Base-by-base conservation (phyloP, 1,140 invertebrate genomes). In the Protaetia brevitarsis region DNA sequence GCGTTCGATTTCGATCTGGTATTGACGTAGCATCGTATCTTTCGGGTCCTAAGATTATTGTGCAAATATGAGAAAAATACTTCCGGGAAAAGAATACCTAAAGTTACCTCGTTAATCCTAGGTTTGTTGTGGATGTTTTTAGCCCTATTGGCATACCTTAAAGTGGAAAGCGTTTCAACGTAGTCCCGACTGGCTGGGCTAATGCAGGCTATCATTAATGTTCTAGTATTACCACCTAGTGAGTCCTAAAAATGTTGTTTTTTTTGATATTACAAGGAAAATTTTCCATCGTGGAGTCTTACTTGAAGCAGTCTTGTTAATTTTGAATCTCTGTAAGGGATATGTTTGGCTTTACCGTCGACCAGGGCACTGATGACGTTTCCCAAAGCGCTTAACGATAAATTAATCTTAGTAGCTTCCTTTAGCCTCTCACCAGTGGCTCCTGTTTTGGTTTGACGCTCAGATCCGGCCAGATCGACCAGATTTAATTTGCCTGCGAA, bases 281-380 rank as follows among this genome's bases (percentile, higher is more conserved):
- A 3, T 36, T 36, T 10, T 36, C 2, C n/a, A n/a, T n/a, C n/a
- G n/a, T n/a, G n/a, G n/a, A n/a, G n/a, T n/a, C 16, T 45, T 45
- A 45, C 37, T 83, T 96, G 93, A 36, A 97, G 81, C 13, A 58
- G 29, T 30, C 95, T 81, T 0, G 96, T 97, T 2, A 98, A 79
- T 79, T 98, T 98, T 0, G 93, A 96, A 81, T 97, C 95, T 70
- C 94, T 85, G 77, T 98, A 98, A 1, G 96, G 96, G 71, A 98
- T 92, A 77, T 97, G 95, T 0, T 89, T 94, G 72, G 89, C 92
- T 81, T 96, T 96, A 16, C 93, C 92, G 80, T 98, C 95, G 1
- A 97, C 94, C 45, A 98, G 79, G n/a, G 96, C 94, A 8, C 94
- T 96, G 70, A 98, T 97, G 1, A 98, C 96, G 79, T 97, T 97